A percentile compares a stretch with the other conserved stretches of the same genome.
These are phyloP conservation scores for Hermaeophaga mercurialis DNA, from an alignment of 2,888 invertebrate species.

Conservation along the genomic window DNA sequence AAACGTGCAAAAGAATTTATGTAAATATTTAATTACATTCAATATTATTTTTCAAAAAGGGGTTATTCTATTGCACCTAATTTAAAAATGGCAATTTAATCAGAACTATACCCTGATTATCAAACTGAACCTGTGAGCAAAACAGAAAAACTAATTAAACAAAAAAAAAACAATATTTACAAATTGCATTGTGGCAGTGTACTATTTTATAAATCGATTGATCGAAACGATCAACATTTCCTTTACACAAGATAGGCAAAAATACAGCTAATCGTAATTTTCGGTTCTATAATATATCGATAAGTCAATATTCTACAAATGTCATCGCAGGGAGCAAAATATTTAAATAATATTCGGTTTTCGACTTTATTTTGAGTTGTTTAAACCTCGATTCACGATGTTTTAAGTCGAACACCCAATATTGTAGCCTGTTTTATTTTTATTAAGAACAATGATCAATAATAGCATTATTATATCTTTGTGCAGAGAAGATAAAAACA, in stretches of 20 bases:
- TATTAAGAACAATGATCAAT: background rate
- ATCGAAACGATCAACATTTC: conserved; percentile 35
- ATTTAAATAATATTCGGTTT: too few relatives aligned
- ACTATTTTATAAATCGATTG: conserved; percentile 47
- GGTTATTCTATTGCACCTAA: too few relatives aligned
- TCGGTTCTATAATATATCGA: background rate
- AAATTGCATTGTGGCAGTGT: conserved; percentile 51
- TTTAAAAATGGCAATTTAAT: too few relatives aligned
- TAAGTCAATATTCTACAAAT: background rate
- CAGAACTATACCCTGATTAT: background rate
- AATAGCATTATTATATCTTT: background rate
- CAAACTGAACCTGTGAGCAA: conserved; percentile 48
- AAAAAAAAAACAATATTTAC: conserved; percentile 45
- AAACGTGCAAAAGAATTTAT: too few relatives aligned
- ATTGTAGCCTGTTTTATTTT: background rate
- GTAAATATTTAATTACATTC: too few relatives aligned
- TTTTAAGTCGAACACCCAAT: too few relatives aligned
- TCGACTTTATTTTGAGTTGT: too few relatives aligned
- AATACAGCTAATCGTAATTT: conserved; percentile 48
- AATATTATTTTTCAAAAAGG: too few relatives aligned
- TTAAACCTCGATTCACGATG: too few relatives aligned
- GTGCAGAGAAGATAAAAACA: too few relatives aligned
- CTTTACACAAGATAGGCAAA: conserved; percentile 50
- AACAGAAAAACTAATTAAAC: conserved; percentile 50
- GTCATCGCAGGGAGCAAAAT: too few relatives aligned